Evolutionary conservation across 2,888 invertebrate genomes (phyloP), one percentile per base, ranked within the genome.

Genomic region (Aricia artaxerxes): DNA sequence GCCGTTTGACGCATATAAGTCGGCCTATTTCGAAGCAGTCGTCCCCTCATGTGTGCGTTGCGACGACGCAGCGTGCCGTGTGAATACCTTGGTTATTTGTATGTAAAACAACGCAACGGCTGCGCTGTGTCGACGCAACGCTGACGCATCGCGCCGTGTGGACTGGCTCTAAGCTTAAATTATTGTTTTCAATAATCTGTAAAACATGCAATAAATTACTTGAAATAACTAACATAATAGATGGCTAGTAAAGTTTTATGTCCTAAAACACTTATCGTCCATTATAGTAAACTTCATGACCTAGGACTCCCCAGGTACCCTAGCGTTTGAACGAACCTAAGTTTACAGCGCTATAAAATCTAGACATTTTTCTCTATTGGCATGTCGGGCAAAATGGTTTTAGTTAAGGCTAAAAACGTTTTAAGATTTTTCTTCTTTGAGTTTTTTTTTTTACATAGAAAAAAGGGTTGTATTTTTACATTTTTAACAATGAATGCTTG

Each of bases 181-280:
- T 49, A 49, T 24, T 61, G 61, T 7, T 61, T 24, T 61, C 6
- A 31, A 64, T 31, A 31, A 64, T 64, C 11, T 64, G 11, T 64
- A 64, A 31, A 57, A 31, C 24, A 24, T 35, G 53, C 35, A 13
- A 76, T 53, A 76, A 76, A 24, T 44, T 40, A 73, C 44, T 2
- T 44, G 16, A 76, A 76, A 44, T 44, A 73, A 73, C 44, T 6
- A 3, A 44, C n/a, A 4, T 73, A 73, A 73, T 40, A 73, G 73
- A 73, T 44, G 73, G 76, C 49, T 16, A 16, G 76, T 75, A 76
- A 76, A 53, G 53, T 76, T 76, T 76, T 57, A 76, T 76, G 57
- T 76, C 76, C 35, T 76, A 76, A 76, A 76, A 76, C 53, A 76
- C 76, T 76, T 53, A 76, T 76, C 31, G 76, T 76, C 76, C 76